Conservation (phyloP, 2,113 vertebrate species). For the Bothrops jararaca region DNA sequence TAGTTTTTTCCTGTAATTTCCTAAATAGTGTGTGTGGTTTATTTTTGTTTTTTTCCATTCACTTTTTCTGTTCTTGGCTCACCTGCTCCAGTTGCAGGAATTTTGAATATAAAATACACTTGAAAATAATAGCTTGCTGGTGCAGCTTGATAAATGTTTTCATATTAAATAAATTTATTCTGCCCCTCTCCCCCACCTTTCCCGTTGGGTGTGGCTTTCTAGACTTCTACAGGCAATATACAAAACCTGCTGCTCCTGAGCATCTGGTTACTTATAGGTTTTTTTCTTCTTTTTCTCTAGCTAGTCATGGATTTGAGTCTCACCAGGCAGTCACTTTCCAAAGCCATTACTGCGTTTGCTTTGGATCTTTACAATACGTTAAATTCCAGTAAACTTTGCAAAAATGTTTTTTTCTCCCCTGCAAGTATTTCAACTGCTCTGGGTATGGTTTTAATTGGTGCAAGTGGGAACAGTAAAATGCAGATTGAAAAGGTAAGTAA, state of each 20-base stretch:
- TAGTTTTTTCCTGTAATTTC: neutral
- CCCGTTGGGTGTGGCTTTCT: neutral
- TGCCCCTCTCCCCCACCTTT: neutral
- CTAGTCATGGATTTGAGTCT: conserved; percentile 11
- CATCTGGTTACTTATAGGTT: neutral
- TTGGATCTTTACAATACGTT: conserved; percentile 71
- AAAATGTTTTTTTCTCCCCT: conserved; percentile 68
- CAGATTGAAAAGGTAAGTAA: conserved; percentile 68
- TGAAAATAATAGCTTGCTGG: neutral
- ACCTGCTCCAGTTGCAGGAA: conserved; percentile 21
- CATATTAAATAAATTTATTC: neutral
- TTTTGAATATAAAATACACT: neutral
- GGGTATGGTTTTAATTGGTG: conserved; percentile 64
- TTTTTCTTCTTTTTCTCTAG: neutral
- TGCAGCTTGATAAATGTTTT: neutral
- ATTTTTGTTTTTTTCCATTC: neutral
- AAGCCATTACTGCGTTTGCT: conserved; percentile 66
- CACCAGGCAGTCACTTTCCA: conserved; percentile 58
- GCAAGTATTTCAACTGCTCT: conserved; percentile 68
- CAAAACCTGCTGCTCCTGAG: neutral
- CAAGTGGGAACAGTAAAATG: conserved; percentile 55
- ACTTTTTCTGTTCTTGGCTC: conserved; percentile 9
- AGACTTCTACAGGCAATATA: neutral
- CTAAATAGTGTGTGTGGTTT: neutral
- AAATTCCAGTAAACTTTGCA: conserved; percentile 35